These are phyloP conservation scores for Oxyscelio sp. DNA, from an alignment of 2,888 invertebrate genomes.

Conservation along the genomic window DNA sequence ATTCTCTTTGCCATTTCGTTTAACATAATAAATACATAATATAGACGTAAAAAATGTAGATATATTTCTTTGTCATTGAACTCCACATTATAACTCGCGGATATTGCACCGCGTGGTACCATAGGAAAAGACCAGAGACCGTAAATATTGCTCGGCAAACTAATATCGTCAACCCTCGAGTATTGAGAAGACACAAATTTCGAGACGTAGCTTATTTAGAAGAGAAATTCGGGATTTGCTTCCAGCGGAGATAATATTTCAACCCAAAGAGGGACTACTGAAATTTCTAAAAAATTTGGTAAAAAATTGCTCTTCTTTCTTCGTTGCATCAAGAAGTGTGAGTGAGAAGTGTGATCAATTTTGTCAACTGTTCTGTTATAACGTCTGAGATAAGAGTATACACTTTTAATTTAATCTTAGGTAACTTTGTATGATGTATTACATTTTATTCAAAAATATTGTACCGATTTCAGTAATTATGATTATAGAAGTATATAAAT, in stretches of 20 bases:
- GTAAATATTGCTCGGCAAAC: conserved; percentile 74
- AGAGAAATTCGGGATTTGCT: conserved; percentile 63
- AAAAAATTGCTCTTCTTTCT: neutral
- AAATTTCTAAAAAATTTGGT: conserved; percentile 7
- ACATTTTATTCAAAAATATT: no score
- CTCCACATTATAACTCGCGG: conserved; percentile 62
- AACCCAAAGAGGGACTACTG: conserved; percentile 1
- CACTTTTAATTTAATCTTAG: no score
- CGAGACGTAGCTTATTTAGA: conserved; percentile 64
- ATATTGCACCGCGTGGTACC: conserved; percentile 73
- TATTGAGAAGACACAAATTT: conserved; percentile 74
- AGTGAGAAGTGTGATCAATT: no score
- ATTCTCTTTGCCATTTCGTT: conserved; percentile 26
- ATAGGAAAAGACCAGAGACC: conserved; percentile 51
- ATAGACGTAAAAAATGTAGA: conserved; percentile 47
- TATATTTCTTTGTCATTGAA: conserved; percentile 70
- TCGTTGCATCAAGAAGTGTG: no score
- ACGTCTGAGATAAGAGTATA: no score
- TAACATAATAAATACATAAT: conserved; percentile 59
- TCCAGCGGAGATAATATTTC: conserved; percentile 51
- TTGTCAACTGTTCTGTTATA: no score
- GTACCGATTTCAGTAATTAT: no score
- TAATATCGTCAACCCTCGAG: conserved; percentile 72
- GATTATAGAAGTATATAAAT: no score
- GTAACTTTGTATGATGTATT: no score